Evolutionary conservation across 2,888 invertebrate species (phyloP), one percentile per base, ranked within the genome.

Genomic region (Neocrepidodera transversa): DNA sequence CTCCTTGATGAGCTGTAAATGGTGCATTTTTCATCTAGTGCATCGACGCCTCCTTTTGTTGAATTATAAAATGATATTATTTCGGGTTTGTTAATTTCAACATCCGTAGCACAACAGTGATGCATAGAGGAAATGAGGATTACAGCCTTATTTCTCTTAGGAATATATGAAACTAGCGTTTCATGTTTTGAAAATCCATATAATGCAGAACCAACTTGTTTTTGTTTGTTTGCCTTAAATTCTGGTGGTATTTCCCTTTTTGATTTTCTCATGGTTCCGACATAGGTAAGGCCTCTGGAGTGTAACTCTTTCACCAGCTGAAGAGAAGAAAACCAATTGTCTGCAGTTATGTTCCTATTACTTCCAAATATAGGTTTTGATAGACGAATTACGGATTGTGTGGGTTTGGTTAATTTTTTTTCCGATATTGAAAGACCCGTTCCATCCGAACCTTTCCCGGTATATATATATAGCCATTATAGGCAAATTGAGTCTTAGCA

Each of bases 361-460:
- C 7, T 30, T 4, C 30, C 30, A n/a, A 7, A n/a, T n/a, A 30
- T 7, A 7, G 30, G 30, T 30, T 30, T 30, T 5, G 30, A 7
- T 7, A 30, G 30, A 30, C 30, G 30, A n/a, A 30, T 30, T 7
- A 30, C 30, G 5, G 30, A 11, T 26, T 57, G 54, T 36, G 57
- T 36, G 32, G 61, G 53, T 53, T 43, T 43, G 11, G 16, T 23
- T 7, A 35, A 36, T 50, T 36, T 52, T 23, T 47, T 30, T 35
- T 58, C 48, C 20, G 30, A 17, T 60, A 60, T 60, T 10, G 65
- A 20, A 14, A 76, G 61, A 14, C 61, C 64, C 30, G 47, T 32
- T 18, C 70, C 71, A 68, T 75, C 73, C 49, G 66, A 65, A 20
- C 62, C 67, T 68, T 72, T 73, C 32, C 73, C 72, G 43, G 43